A percentile compares a stretch with the other conserved stretches of the same genome.
These are phyloP conservation scores for Theonella swinhoei DNA, from an alignment of 37 sponge, comb jelly and placozoan species.

Conservation along the genomic window DNA sequence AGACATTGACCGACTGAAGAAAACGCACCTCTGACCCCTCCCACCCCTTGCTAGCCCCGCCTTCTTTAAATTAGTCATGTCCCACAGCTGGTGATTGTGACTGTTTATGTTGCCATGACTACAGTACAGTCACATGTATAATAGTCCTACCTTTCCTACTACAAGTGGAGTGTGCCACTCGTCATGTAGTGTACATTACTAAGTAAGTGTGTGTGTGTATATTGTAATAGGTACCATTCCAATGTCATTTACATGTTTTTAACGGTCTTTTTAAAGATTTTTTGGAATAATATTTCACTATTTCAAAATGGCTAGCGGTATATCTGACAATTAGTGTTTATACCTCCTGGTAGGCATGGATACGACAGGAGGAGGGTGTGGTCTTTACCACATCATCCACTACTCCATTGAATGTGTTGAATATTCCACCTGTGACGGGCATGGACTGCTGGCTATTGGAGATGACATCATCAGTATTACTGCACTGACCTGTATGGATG, in stretches of 20 bases:
- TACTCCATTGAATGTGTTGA: not conserved
- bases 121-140: not conserved
- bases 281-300: too few relatives aligned
- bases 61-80: too few relatives aligned
- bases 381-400: not conserved
- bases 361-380: not conserved
- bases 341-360: not conserved
- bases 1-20: slow-evolving; percentile 80
- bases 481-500: slow-evolving; percentile 66
- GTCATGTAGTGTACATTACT: not conserved
- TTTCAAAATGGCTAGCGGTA: too few relatives aligned
- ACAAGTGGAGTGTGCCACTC: too few relatives aligned
- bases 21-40: slow-evolving; percentile 12
- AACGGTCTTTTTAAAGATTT: too few relatives aligned
- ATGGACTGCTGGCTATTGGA: too few relatives aligned
- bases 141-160: not conserved
- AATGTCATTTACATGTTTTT: not conserved
- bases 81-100: not conserved
- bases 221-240: not conserved
- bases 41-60: not conserved
- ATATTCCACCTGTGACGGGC: not conserved
- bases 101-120: not conserved
- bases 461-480: not conserved
- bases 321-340: not conserved
- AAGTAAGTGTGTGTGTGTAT: not conserved